Base-by-base conservation (phyloP, 1,140 invertebrate species). In the Drosophila nasuta region DNA sequence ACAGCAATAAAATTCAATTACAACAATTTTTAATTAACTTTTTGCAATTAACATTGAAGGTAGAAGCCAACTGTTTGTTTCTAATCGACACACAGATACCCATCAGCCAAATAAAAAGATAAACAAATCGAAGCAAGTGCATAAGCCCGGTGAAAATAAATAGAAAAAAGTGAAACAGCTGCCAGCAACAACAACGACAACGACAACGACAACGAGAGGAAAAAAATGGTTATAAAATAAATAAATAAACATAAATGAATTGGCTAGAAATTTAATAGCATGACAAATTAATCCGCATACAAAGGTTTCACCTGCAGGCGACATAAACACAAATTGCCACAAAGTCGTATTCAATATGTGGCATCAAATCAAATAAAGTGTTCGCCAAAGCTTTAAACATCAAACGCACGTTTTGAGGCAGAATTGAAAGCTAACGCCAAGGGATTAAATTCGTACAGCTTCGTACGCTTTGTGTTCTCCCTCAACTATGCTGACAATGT, bases 21-120 rank as follows among this genome's bases (percentile, higher is more conserved):
- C 81, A 85, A 85, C 77, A 77, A 85, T 74, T 85, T 77, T 77
- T 80, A 83, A 83, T 83, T 83, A 83, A 83, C 81, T 68, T 83
- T 80, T 80, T 66, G 73, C 81, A 83, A 77, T 83, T 70, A 80
- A 77, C 57, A 49, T 30, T 45, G 45, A 51, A 49, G 49, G 15
- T 28, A 25, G 20, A 25, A 25, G 20, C 20, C 20, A 25, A 25
- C 20, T 25, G 20, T 25, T 25, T 25, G 3, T 25, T 25, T 25
- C 20, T 25, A 25, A 25, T 25, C 8, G 13, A 15, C 43, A 7
- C 11, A 4, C 11, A 13, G 56, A 45, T 45, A 25, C 17, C 38
- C 56, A 25, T 6, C 15, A 17, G 45, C 5, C n/a, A 46, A 17
- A 7, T 4, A 6, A 5, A 1, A 46, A 46, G 45, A 6, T 15